phyloP scores from a whole-genome alignment of 1,140 invertebrate genomes.

The Diploscapter pachys region DNA sequence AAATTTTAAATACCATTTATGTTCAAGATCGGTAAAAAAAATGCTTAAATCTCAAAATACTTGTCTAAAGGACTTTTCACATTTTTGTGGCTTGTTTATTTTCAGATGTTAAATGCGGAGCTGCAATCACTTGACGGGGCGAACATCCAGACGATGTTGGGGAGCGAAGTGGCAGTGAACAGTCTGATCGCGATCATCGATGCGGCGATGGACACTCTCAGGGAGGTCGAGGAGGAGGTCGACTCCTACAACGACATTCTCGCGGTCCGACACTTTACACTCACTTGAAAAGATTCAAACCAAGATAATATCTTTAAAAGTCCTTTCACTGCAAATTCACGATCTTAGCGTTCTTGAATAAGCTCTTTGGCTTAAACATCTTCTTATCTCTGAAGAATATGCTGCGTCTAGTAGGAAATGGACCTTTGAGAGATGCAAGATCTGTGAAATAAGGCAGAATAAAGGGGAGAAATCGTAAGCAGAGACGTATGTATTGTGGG shows the following conservation, averaged over 20 bases:
- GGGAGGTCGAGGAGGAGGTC: conserved; percentile 72
- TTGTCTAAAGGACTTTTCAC: background rate
- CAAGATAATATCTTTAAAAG: background rate
- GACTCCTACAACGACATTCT: conserved; percentile 76
- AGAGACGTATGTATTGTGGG: too few species aligned
- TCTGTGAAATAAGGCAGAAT: too few species aligned
- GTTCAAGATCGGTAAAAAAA: too few species aligned
- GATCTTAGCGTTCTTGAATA: background rate
- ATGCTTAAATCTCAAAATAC: too few species aligned
- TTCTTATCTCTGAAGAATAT: background rate
- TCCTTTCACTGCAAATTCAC: background rate
- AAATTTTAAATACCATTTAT: too few species aligned
- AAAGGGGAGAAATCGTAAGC: too few species aligned
- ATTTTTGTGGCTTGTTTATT: background rate
- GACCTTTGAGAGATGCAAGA: too few species aligned
- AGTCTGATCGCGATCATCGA: conserved; percentile 80
- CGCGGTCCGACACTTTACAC: conserved; percentile 24
- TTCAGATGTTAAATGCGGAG: conserved; percentile 70
- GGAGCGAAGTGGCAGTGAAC: conserved; percentile 68
- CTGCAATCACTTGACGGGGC: conserved; percentile 78
- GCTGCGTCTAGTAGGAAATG: background rate
- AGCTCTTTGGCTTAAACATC: background rate
- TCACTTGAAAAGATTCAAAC: background rate
- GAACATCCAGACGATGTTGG: conserved; percentile 53
- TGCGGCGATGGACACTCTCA: conserved; percentile 73